A percentile compares a stretch with the other conserved stretches of the same genome.
Evolutionary conservation across 2,113 vertebrate genomes (phyloP).

Genomic region (Varanus komodoensis): DNA sequence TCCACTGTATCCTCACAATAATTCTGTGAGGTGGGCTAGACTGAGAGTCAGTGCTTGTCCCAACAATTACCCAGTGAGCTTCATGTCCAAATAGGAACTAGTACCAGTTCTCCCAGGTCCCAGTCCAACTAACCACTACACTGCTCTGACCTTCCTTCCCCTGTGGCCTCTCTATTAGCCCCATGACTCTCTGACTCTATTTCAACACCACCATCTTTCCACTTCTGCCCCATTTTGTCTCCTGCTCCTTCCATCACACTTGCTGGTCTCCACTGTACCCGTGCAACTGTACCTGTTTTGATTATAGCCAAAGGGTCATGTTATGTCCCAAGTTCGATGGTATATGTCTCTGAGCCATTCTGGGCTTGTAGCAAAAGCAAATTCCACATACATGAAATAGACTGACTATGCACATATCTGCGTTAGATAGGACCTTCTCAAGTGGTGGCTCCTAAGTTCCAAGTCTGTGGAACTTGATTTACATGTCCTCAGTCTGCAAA

Average conservation of each 20-base stretch:
- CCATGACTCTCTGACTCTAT: not conserved
- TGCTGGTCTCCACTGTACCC: not conserved
- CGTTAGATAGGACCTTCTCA: not conserved
- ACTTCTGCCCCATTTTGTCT: not conserved
- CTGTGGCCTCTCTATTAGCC: not conserved
- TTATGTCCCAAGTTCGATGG: not conserved
- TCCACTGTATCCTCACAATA: too few relatives aligned
- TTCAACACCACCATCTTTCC: not conserved
- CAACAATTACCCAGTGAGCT: too few relatives aligned
- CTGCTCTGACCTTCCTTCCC: not conserved
- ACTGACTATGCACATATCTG: not conserved
- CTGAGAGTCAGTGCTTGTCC: too few relatives aligned
- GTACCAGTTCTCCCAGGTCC: too few relatives aligned
- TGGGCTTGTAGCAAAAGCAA: not conserved
- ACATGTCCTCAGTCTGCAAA: too few relatives aligned
- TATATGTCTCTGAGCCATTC: not conserved
- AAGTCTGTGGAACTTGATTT: too few relatives aligned
- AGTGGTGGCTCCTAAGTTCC: too few relatives aligned
- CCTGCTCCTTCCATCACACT: too few relatives aligned
- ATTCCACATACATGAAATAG: fast-evolving
- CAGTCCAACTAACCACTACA: too few relatives aligned
- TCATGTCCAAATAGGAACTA: too few relatives aligned
- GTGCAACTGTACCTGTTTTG: not conserved
- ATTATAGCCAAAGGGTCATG: not conserved
- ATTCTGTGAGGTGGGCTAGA: too few relatives aligned